Conservation (phyloP, 2,888 invertebrate species). For the Caenorhabditis sp. region DNA sequence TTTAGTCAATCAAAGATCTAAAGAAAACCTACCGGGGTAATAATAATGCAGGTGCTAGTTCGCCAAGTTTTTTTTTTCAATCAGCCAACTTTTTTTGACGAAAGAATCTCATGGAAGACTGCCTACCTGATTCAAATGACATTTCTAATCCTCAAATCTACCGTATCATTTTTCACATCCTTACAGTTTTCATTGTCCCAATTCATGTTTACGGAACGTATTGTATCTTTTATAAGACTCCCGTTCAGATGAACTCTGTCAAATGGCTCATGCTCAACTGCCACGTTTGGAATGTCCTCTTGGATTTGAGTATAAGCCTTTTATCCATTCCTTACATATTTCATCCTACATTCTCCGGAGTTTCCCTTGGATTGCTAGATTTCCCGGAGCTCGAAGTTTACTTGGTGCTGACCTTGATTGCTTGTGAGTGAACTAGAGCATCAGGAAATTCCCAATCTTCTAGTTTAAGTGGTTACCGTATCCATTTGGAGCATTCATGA, state of each 20-base stretch:
- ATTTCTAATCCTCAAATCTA: not conserved
- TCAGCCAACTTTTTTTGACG: not conserved
- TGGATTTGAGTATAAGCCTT: not conserved
- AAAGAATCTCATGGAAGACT: not conserved
- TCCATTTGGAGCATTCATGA: constrained; percentile 9
- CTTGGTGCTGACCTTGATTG: not conserved
- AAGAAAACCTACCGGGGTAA: not conserved
- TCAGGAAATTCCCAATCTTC: not conserved
- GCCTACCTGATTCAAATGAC: not conserved
- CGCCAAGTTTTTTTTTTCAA: not conserved
- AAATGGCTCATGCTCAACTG: constrained; percentile 8
- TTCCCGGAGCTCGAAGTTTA: constrained; percentile 8
- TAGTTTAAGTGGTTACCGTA: not conserved
- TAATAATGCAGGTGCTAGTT: constrained; percentile 1
- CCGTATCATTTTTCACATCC: not conserved
- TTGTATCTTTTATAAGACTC: not conserved
- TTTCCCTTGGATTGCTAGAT: not conserved
- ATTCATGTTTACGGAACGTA: not conserved
- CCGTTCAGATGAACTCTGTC: not conserved
- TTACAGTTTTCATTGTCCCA: not conserved
- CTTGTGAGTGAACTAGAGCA: not conserved
- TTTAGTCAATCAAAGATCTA: not conserved
- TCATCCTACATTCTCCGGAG: not conserved
- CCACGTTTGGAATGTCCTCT: not conserved
- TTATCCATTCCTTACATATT: not conserved